Evolutionary conservation across 2,797 vertebrate genomes (phyloP).

Genomic region (Coreius guichenoti): DNA sequence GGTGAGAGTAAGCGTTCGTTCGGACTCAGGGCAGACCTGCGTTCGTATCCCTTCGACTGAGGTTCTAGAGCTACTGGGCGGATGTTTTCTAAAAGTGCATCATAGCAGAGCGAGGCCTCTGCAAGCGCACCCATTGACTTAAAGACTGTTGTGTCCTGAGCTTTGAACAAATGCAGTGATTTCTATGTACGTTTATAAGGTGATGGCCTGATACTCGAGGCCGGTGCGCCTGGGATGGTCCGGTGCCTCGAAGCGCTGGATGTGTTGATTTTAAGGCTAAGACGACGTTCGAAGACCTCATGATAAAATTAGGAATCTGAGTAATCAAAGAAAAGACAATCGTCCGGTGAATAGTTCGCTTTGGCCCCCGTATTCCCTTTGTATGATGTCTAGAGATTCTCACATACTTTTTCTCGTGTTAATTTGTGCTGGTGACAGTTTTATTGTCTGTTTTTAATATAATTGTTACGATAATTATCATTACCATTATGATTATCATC

Average conservation of each 20-base stretch:
- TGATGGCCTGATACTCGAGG: slow-evolving; percentile 9
- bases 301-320: slow-evolving; percentile 67
- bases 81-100: slow-evolving; percentile 22
- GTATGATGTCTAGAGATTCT: slow-evolving; percentile 84
- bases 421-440: slow-evolving; percentile 92
- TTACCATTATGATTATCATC: slow-evolving; percentile 71
- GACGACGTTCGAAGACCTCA: slow-evolving; percentile 48
- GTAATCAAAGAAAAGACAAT: slow-evolving; percentile 85
- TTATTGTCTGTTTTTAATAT: slow-evolving; percentile 84
- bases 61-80: slow-evolving; percentile 10
- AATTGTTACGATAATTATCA: slow-evolving; percentile 70
- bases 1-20: slow-evolving; percentile 9
- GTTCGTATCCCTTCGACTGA: slow-evolving; percentile 8
- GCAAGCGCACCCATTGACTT: slow-evolving; percentile 66
- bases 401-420: slow-evolving; percentile 88
- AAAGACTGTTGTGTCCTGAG: slow-evolving; percentile 72
- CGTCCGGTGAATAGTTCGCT: slow-evolving; percentile 76
- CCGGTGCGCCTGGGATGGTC: neutral
- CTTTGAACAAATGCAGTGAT: slow-evolving; percentile 69
- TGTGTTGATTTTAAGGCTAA: slow-evolving; percentile 48
- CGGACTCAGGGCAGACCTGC: slow-evolving; percentile 28
- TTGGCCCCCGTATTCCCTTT: slow-evolving; percentile 82
- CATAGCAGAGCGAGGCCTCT: slow-evolving; percentile 27
- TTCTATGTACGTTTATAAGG: slow-evolving; percentile 45
- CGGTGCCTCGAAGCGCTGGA: neutral